These are phyloP conservation scores for Pachyseris speciosa DNA, from an alignment of 64 coral and sea anemone species.

Conservation along the genomic window DNA sequence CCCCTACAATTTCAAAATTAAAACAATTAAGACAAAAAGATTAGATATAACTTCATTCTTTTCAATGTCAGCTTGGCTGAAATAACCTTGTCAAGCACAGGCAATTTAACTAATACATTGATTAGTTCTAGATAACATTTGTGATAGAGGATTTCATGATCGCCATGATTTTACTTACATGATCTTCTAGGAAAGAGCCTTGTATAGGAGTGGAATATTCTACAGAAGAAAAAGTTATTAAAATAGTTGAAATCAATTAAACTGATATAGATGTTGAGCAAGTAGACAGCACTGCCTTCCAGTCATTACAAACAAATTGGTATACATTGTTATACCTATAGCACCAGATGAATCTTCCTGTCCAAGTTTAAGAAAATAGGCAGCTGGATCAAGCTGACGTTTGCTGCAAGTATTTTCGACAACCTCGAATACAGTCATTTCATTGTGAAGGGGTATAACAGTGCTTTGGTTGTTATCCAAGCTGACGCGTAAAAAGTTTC, in stretches of 20 bases:
- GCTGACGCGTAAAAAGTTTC: slow-evolving; percentile 87
- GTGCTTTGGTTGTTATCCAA: slow-evolving; percentile 86
- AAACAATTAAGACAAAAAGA: no score
- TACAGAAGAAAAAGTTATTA: neutral
- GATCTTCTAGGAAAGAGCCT: slow-evolving; percentile 75
- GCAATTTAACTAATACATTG: no score
- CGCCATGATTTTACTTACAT: slow-evolving; percentile 17
- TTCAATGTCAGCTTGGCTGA: no score
- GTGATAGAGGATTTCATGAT: neutral
- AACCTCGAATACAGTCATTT: slow-evolving; percentile 87
- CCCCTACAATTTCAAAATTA: no score
- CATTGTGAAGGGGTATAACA: slow-evolving; percentile 73
- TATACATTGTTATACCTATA: slow-evolving; percentile 63
- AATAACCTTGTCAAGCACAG: no score
- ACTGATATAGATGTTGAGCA: neutral
- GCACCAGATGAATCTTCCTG: slow-evolving; percentile 67
- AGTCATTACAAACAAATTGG: slow-evolving; percentile 3
- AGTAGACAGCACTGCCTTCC: neutral
- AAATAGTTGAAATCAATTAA: neutral
- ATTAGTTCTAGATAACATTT: no score
- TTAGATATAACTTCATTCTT: no score
- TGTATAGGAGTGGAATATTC: slow-evolving; percentile 12
- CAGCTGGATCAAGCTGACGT: slow-evolving; percentile 82
- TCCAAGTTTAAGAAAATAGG: slow-evolving; percentile 86
- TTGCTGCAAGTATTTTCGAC: slow-evolving; percentile 85